phyloP scores from a whole-genome alignment of 2,797 vertebrate genomes.

The Lutjanus campechanus region DNA sequence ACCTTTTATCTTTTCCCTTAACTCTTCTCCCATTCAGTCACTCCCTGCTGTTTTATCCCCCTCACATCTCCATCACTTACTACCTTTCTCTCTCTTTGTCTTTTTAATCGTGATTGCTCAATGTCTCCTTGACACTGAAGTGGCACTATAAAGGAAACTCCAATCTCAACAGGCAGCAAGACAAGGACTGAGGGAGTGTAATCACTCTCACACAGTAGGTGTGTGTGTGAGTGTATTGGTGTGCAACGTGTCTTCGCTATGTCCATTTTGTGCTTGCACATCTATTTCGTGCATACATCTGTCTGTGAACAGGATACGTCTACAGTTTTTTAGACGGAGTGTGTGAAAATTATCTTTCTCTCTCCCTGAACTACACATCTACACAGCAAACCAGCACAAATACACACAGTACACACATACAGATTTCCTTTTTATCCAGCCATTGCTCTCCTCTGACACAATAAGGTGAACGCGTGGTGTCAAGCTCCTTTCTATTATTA shows the following conservation, averaged over 20 bases:
- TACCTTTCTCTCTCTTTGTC: slow-evolving; percentile 21
- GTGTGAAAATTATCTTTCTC: not conserved
- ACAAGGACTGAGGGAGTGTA: slow-evolving; percentile 16
- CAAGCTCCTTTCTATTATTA: not conserved
- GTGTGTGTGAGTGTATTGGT: not conserved
- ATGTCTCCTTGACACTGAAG: slow-evolving; percentile 47
- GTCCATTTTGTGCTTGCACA: not conserved
- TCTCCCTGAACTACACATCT: not conserved
- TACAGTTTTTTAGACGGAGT: not conserved
- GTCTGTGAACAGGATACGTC: not conserved
- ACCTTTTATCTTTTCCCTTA: slow-evolving; percentile 4
- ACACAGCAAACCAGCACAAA: not conserved
- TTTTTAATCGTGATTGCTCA: slow-evolving; percentile 47
- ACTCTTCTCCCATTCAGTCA: slow-evolving; percentile 6
- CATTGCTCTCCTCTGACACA: slow-evolving; percentile 32
- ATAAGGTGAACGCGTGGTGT: slow-evolving; percentile 23
- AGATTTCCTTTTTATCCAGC: slow-evolving; percentile 15
- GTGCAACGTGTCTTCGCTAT: not conserved
- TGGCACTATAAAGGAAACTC: slow-evolving; percentile 45
- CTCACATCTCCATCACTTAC: slow-evolving; percentile 8
- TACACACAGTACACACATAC: not conserved
- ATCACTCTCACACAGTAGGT: slow-evolving; percentile 27
- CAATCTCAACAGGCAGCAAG: slow-evolving; percentile 32
- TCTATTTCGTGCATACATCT: not conserved
- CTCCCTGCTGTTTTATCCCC: slow-evolving; percentile 15